Evolutionary conservation across 2,113 vertebrate species (phyloP).

Genomic region (Carettochelys insculpta): DNA sequence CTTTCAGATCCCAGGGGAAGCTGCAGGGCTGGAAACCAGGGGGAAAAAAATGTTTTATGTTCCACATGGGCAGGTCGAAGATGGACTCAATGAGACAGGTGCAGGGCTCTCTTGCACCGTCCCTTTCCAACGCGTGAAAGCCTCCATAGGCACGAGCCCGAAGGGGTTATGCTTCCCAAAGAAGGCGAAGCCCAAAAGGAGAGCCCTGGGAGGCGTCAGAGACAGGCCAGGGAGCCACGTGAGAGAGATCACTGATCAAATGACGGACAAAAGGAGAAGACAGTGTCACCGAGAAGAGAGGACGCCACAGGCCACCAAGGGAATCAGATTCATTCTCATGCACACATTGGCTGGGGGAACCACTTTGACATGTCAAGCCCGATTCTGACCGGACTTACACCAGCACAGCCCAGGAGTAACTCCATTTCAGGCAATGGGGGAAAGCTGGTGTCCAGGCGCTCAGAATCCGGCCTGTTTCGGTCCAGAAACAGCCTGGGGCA

Average conservation of each 20-base stretch:
- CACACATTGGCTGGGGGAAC: not conserved
- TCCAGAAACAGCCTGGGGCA: not conserved
- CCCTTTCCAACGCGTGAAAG: not conserved
- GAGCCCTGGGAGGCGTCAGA: no score
- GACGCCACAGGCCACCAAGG: not conserved
- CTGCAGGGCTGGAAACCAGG: not conserved
- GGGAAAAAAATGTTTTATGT: not conserved
- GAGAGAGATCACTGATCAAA: not conserved
- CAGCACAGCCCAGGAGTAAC: not conserved
- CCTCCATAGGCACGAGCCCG: not conserved
- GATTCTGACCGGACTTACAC: not conserved
- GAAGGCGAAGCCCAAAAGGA: not conserved
- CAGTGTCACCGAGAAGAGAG: not conserved
- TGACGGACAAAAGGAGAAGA: no score
- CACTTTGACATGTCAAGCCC: not conserved
- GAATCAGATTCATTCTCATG: not conserved
- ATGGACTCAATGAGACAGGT: not conserved
- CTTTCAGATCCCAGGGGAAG: not conserved
- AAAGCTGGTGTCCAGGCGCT: no score
- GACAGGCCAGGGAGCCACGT: no score
- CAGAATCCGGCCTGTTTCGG: no score
- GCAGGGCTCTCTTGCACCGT: not conserved
- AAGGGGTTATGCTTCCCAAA: not conserved
- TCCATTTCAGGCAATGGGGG: not conserved
- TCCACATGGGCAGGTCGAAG: not conserved